Evolutionary conservation across 2,888 invertebrate genomes (phyloP).

Genomic region (Lottia scabra): DNA sequence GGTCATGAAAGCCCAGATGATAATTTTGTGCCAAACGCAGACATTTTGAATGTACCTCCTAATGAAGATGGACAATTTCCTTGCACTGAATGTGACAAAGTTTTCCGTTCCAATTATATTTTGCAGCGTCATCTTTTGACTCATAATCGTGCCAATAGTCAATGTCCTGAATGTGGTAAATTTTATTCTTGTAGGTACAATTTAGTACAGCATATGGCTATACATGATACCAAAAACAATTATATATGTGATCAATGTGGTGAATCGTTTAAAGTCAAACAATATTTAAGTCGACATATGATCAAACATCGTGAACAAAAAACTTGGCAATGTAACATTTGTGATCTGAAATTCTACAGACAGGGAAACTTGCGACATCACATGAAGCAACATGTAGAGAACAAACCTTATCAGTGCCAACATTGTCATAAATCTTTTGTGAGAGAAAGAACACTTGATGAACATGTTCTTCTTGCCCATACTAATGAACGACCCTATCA

Average conservation of each 20-base stretch:
- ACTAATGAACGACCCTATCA: neutral
- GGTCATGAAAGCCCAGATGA: neutral
- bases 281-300: neutral
- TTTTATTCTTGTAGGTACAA: constrained; percentile 2
- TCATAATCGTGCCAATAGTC: neutral
- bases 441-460: neutral
- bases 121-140: neutral
- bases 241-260: neutral
- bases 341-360: neutral
- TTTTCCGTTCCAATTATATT: neutral
- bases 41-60: neutral
- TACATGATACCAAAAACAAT: neutral
- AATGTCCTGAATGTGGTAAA: neutral
- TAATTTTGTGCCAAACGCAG: neutral
- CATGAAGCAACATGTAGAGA: neutral
- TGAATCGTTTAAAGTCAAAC: constrained; percentile 1
- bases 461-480: neutral
- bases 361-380: neutral
- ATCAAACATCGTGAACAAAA: constrained; percentile 3
- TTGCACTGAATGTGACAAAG: neutral
- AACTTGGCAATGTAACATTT: neutral
- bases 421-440: neutral
- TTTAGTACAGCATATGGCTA: neutral
- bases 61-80: neutral
- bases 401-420: neutral